These are phyloP conservation scores for Mobula birostris DNA, from an alignment of 2,113 vertebrate genomes.

Conservation along the genomic window DNA sequence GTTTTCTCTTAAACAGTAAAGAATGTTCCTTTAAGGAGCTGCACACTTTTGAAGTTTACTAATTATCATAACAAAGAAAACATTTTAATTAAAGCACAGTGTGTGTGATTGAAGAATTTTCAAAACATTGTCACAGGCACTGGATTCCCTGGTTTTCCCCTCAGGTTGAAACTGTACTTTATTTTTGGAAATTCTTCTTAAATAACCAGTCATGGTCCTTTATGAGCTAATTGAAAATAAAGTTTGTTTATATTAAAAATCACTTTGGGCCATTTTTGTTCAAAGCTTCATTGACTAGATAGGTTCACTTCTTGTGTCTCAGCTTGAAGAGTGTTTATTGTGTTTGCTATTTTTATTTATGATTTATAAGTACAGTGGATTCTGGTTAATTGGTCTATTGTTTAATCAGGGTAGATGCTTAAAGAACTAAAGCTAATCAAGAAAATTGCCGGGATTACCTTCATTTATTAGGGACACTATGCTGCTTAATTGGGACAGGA, in stretches of 20 bases:
- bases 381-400: no score
- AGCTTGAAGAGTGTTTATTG: no score
- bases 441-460: no score
- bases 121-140: not conserved
- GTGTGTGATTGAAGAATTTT: not conserved
- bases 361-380: no score
- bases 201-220: not conserved
- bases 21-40: not conserved
- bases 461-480: no score
- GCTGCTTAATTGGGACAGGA: no score
- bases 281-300: not conserved
- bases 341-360: no score
- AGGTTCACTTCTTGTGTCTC: no score
- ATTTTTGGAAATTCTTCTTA: not conserved
- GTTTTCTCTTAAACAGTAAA: not conserved
- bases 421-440: no score
- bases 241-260: conserved; percentile 6
- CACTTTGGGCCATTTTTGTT: not conserved
- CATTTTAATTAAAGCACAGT: not conserved
- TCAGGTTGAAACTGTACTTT: not conserved
- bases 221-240: not conserved
- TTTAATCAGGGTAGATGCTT: no score
- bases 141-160: not conserved
- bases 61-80: not conserved
- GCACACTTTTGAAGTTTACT: not conserved